Evolutionary conservation across 2,888 invertebrate genomes (phyloP).

Genomic region (Palloptera scutellata): DNA sequence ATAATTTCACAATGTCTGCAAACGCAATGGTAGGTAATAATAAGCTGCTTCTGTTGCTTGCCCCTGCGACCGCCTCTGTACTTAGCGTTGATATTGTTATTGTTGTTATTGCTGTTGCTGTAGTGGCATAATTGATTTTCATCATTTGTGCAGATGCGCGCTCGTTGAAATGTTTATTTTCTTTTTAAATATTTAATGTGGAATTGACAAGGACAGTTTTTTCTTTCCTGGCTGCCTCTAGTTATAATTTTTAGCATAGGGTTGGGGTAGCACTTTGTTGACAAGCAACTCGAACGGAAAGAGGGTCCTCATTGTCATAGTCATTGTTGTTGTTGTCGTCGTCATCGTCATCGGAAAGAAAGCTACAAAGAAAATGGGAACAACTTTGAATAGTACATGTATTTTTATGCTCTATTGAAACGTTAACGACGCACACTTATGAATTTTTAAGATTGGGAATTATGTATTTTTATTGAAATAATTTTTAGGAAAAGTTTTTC

Average conservation of each 20-base stretch:
- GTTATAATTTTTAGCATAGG: background rate
- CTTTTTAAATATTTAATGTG: slow-evolving; percentile 55
- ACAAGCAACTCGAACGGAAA: background rate
- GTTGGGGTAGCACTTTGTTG: background rate
- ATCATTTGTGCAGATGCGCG: slow-evolving; percentile 35
- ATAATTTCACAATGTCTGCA: slow-evolving; percentile 6
- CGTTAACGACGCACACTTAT: slow-evolving; percentile 28
- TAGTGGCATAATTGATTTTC: slow-evolving; percentile 48
- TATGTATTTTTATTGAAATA: slow-evolving; percentile 25
- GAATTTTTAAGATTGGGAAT: slow-evolving; percentile 37
- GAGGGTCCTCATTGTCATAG: background rate
- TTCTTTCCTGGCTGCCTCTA: background rate
- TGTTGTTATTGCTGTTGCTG: background rate
- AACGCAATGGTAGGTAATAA: background rate
- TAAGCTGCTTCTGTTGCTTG: slow-evolving; percentile 19
- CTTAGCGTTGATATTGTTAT: background rate
- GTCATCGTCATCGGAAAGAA: background rate
- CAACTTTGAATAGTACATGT: slow-evolving; percentile 4
- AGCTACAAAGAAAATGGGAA: slow-evolving; percentile 1
- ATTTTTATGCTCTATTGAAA: slow-evolving; percentile 6
- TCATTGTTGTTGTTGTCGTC: background rate
- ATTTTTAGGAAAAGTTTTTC: slow-evolving; percentile 13
- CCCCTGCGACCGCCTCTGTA: background rate
- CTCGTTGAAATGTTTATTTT: slow-evolving; percentile 39
- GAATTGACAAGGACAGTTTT: slow-evolving; percentile 45